Base-by-base conservation (phyloP, 30 jellyfish, hydroid and myxozoan species). In the Chrysaora quinquecirrha region DNA sequence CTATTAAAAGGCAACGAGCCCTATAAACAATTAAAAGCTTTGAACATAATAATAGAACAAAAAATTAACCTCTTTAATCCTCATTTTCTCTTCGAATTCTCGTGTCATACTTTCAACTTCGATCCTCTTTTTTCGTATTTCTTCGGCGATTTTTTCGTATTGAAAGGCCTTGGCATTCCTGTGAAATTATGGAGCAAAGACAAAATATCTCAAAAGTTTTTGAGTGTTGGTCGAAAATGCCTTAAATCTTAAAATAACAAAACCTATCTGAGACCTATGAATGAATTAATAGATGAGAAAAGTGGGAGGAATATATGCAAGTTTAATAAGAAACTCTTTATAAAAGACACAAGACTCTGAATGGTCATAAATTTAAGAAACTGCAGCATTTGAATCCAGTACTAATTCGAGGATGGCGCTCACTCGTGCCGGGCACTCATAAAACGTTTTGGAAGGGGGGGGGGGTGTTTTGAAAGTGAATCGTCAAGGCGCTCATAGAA, bases 111-210 rank as follows among this genome's bases (percentile, higher is more conserved):
- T 73, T 22, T 89, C 95, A 64, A 89, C 89, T 47, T 89, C 97
- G 0, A 73, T 61, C 43, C 95, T 67, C 63, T 78, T 74, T 47
- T 46, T 63, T 28, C 64, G 23, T 27, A 89, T 67, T 28, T 92
- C 92, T 10, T 89, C 95, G 0, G 97, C 94, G 19, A 82, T 63
- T 30, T 61, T 81, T 56, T 89, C 91, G 61, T 79, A 89, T 56
- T 81, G 90, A 48, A 89, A 76, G 35, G 85, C 90, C 65, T 71
- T 32, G 47, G 95, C 87, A 68, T 74, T 89, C 43, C 97, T 89
- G 61, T 12, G 29, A 75, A 25, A 79, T n/a, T 50, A 18, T 16
- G 16, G 58, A 43, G 29, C 2, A 43, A 43, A 16, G 9, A 6
- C 16, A 30, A 48, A 30, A 32, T 25, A 0, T 30, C 18, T 0